Conservation (phyloP, 2,797 vertebrate species). For the Tenualosa ilisha region DNA sequence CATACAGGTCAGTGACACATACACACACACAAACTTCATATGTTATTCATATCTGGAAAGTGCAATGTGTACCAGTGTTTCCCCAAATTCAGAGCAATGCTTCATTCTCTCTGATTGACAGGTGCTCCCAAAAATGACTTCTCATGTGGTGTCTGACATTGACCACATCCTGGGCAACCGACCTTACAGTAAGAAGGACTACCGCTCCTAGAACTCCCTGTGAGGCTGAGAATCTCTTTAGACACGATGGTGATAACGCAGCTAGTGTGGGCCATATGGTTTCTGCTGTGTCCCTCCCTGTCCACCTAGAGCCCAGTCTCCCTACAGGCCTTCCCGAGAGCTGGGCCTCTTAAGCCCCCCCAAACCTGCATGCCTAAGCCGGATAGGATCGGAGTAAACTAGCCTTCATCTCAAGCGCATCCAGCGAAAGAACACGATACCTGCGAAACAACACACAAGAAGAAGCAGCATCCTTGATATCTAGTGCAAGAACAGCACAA, state of each 20-base stretch:
- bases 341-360: conserved; percentile 33
- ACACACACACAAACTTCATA: conserved; percentile 16
- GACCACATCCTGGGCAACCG: conserved; percentile 96
- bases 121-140: conserved; percentile 99
- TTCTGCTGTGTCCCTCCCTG: conserved; percentile 32
- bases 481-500: conserved; percentile 3
- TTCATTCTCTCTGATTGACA: conserved; percentile 51
- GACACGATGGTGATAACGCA: conserved; percentile 11
- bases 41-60: background rate
- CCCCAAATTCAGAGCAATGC: background rate
- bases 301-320: conserved; percentile 33
- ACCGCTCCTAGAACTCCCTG: conserved; percentile 81
- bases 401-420: conserved; percentile 10
- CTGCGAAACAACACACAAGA: background rate
- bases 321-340: conserved; percentile 33
- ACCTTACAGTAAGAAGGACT: conserved; percentile 97
- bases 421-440: background rate
- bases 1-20: conserved; percentile 84
- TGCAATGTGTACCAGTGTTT: background rate
- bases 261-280: background rate
- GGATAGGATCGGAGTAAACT: conserved; percentile 6
- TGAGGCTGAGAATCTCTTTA: background rate
- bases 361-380: conserved; percentile 26
- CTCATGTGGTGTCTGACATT: conserved; percentile 91
- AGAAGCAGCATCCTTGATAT: background rate